Conservation (phyloP, 1,140 invertebrate species). For the Aethina tumida region DNA sequence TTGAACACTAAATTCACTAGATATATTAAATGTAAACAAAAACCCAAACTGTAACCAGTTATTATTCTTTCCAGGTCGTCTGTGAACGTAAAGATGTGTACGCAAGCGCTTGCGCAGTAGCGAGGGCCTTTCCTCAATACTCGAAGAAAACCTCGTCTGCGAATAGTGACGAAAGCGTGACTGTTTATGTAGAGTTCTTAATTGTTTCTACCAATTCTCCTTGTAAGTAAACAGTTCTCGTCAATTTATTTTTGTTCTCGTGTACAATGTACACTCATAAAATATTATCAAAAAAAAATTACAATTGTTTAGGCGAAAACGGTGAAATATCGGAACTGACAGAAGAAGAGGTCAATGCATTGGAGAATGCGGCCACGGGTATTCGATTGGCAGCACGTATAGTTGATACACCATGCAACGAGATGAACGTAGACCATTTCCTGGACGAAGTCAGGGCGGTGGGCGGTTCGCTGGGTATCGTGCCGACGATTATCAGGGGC, state of each 20-base stretch:
- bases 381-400: conserved; percentile 68
- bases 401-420: conserved; percentile 73
- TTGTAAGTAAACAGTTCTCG: conserved; percentile 4
- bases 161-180: conserved; percentile 16
- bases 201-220: conserved; percentile 21
- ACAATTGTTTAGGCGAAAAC: too few relatives aligned
- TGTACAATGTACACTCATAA: background rate
- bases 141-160: conserved; percentile 47
- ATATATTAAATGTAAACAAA: conserved; percentile 2
- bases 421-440: conserved; percentile 76
- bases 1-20: too few relatives aligned
- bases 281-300: background rate
- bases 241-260: background rate
- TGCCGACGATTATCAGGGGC: conserved; percentile 60
- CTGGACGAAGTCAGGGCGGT: conserved; percentile 61
- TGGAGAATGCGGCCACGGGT: conserved; percentile 50
- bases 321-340: conserved; percentile 34
- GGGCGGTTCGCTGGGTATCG: conserved; percentile 51
- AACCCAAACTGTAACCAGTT: conserved; percentile 2
- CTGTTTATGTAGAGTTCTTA: conserved; percentile 30
- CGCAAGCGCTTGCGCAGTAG: conserved; percentile 71
- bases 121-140: conserved; percentile 65
- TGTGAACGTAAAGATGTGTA: conserved; percentile 67
- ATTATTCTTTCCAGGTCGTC: conserved; percentile 50
- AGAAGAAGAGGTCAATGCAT: conserved; percentile 48